Conservation (phyloP, 2,888 invertebrate genomes). For the Bellardia bayeri region DNA sequence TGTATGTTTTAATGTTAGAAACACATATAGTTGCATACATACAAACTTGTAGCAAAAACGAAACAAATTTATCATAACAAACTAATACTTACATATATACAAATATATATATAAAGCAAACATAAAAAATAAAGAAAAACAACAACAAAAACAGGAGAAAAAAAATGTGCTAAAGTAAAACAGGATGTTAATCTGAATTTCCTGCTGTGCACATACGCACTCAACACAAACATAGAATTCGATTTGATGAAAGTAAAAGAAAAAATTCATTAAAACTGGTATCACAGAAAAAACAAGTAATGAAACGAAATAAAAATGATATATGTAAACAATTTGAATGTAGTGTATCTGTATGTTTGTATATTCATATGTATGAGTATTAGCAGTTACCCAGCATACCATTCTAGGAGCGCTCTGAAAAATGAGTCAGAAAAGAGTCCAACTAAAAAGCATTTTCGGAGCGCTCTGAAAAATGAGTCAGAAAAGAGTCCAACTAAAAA, state of each 20-base stretch:
- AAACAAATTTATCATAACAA: constrained; percentile 17
- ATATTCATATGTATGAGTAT: neutral
- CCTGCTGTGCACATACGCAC: constrained; percentile 9
- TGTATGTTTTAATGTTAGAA: constrained; percentile 43
- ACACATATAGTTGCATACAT: neutral
- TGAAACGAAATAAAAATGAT: neutral
- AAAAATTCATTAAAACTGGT: constrained; percentile 10
- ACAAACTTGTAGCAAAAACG: neutral
- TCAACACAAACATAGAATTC: neutral
- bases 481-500: too few species aligned
- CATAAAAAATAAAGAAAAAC: neutral
- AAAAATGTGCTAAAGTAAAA: constrained; percentile 17
- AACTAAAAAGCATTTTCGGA: too few species aligned
- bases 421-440: too few species aligned
- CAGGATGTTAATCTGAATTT: constrained; percentile 65
- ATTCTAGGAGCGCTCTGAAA: too few species aligned
- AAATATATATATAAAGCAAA: neutral
- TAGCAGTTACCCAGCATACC: too few species aligned
- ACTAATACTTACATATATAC: neutral
- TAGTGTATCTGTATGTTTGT: too few species aligned
- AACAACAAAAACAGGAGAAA: neutral
- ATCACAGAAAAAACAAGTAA: neutral
- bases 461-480: too few species aligned
- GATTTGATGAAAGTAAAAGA: neutral
- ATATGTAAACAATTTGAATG: neutral